phyloP scores from a whole-genome alignment of 1,140 invertebrate species.

The Akabosia matsudoensis region DNA sequence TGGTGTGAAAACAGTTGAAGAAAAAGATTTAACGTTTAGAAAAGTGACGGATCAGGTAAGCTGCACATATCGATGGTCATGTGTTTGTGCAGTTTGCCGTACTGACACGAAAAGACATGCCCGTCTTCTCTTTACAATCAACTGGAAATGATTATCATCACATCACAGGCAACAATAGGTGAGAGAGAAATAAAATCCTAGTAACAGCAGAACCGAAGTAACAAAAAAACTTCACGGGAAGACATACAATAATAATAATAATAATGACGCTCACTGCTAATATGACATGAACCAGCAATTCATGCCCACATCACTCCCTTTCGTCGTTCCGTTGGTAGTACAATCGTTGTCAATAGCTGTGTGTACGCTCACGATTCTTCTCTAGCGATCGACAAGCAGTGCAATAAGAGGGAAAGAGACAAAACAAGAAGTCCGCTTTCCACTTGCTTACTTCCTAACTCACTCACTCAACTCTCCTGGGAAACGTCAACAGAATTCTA shows the following conservation, averaged over 20 bases:
- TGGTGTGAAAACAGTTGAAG: background rate
- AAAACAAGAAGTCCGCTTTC: constrained; percentile 4
- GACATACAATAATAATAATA: background rate
- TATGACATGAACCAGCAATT: background rate
- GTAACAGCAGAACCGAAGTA: background rate
- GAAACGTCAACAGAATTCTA: constrained; percentile 17
- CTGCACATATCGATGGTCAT: background rate
- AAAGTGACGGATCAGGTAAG: background rate
- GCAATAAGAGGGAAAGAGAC: background rate
- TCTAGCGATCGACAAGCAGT: no score
- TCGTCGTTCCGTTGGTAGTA: no score
- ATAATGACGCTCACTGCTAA: background rate
- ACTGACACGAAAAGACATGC: background rate
- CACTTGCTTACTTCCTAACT: constrained; percentile 21
- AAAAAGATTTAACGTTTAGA: background rate
- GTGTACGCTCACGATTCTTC: no score
- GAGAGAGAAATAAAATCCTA: background rate
- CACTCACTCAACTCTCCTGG: constrained; percentile 13
- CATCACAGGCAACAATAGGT: background rate
- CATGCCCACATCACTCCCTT: no score
- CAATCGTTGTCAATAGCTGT: no score
- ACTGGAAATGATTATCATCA: constrained; percentile 14
- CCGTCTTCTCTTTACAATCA: background rate
- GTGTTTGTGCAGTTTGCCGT: background rate
- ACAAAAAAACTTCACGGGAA: background rate